Evolutionary conservation across 1,140 invertebrate species (phyloP), one percentile per base, ranked within the genome.

Genomic region (Hylaeus anthracinus): DNA sequence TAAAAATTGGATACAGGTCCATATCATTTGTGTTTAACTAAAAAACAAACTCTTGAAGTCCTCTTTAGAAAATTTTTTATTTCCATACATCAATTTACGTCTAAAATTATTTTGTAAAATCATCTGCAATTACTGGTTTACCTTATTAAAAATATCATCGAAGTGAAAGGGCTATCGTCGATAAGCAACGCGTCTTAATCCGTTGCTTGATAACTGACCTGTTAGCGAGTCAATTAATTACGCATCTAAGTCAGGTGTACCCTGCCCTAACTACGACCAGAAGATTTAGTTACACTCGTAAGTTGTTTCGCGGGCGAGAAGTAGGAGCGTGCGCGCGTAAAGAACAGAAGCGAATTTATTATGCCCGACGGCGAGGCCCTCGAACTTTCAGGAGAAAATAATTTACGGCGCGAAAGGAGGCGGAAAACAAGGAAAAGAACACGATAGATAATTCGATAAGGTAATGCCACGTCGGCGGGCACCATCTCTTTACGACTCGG

Each of bases 361-460:
- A 58, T 67, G 60, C 58, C 72, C n/a, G 56, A 9, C 9, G 14
- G 14, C 37, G 48, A 14, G 10, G n/a, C n/a, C 37, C 61, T 67
- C 37, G 78, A 75, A 75, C 53, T 58, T 69, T 61, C 71, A 26
- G n/a, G 15, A 43, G 55, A 51, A 67, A 64, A 78, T 79, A 82
- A 82, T 85, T 78, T 75, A 82, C 51, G 41, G 5, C 37, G 8
- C 39, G 26, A 43, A 9, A 43, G 51, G 48, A 6, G 51, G 51
- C 0, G 51, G 58, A 65, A 48, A 60, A 55, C 39, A 41, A 14
- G 55, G 63, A n/a, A 81, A 74, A 69, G 48, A 26, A 51, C 43
- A 51, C 43, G 78, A 76, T 79, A n/a, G 81, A 85, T 81, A 71
- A 85, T 61, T 73, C 45, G 74, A 86, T 75, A 85, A 86, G 79